Evolutionary conservation across 2,113 vertebrate species (phyloP).

Genomic region (Corynorhinus townsendii): DNA sequence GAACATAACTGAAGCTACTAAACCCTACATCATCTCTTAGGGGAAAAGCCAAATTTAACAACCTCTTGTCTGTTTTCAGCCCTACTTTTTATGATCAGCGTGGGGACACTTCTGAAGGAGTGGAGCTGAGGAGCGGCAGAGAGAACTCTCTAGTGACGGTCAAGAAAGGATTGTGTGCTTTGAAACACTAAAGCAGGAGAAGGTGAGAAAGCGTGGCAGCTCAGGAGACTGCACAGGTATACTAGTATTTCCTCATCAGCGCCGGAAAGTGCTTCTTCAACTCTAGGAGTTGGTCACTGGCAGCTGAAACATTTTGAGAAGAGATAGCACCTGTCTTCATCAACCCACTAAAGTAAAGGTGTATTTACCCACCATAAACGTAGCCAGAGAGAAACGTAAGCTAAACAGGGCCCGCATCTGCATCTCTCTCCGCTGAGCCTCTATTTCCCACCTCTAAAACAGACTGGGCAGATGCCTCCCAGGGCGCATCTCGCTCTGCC

Average conservation of each 20-base stretch:
- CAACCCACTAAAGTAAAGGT: background rate
- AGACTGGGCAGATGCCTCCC: background rate
- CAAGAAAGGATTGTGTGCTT: background rate
- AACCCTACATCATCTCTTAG: background rate
- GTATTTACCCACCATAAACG: background rate
- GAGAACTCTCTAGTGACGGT: background rate
- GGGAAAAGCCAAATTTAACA: constrained; percentile 33
- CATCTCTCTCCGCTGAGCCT: background rate
- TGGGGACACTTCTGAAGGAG: constrained; percentile 29
- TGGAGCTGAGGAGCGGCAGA: background rate
- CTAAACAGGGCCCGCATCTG: background rate
- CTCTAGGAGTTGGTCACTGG: background rate
- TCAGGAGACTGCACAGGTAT: background rate
- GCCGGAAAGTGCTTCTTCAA: background rate
- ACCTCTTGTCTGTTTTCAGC: constrained; percentile 31
- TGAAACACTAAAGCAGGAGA: background rate
- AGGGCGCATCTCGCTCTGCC: background rate
- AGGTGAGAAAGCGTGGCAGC: accelerated
- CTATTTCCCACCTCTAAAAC: background rate
- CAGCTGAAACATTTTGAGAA: constrained; percentile 30
- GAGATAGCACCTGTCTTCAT: constrained; percentile 46
- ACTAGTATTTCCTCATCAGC: background rate
- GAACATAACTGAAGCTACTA: background rate
- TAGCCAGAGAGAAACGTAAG: background rate
- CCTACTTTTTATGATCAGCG: background rate